A percentile compares a stretch with the other conserved stretches of the same genome.
phyloP scores from a whole-genome alignment of 2,797 vertebrate genomes.

The Momotus momota region DNA sequence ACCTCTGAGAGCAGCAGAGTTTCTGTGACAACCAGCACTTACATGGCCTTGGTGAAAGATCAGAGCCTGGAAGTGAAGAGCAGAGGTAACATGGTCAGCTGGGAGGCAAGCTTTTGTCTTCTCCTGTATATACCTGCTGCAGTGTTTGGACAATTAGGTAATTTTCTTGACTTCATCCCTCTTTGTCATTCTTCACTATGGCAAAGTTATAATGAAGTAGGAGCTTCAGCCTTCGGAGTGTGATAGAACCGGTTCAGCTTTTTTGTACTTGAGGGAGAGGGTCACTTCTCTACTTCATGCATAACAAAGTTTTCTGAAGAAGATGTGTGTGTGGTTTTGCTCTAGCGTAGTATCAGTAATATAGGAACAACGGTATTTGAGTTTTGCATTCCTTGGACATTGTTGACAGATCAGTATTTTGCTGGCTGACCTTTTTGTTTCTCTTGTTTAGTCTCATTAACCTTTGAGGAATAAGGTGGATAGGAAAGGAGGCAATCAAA shows the following conservation, averaged over 20 bases:
- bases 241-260: neutral
- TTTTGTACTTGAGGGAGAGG: neutral
- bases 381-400: neutral
- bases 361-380: neutral
- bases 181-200: neutral
- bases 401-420: neutral
- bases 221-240: neutral
- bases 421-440: conserved; percentile 41
- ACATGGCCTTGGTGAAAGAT: neutral
- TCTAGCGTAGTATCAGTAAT: neutral
- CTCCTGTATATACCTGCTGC: neutral
- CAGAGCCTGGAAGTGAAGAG: neutral
- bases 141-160: neutral
- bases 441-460: conserved; percentile 54
- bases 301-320: neutral
- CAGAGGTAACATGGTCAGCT: neutral
- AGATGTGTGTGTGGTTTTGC: neutral
- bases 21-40: neutral
- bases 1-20: neutral
- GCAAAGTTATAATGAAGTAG: neutral
- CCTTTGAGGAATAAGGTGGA: conserved; percentile 48
- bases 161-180: neutral
- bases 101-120: neutral
- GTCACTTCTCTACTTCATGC: neutral
- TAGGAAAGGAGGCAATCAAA: conserved; percentile 16